Base-by-base conservation (phyloP, 2,888 invertebrate genomes). In the Chymomyza fuscimana region DNA sequence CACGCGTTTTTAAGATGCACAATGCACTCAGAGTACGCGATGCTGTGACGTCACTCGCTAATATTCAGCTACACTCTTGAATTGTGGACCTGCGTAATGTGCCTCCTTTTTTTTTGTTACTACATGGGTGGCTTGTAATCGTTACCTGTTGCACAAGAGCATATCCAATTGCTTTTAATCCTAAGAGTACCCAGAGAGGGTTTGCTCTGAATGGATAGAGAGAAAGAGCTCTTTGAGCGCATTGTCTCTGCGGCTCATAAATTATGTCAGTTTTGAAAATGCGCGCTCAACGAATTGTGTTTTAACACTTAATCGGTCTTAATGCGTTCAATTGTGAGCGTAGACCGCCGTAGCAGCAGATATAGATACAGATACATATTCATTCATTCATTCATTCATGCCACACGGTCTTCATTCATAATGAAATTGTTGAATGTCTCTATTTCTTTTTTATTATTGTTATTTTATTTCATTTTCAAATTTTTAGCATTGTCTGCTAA, bases 271-370 rank as follows among this genome's bases (percentile, higher is more conserved):
- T 59, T 25, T 46, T 32, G 32, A 25, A 58, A 77, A 74, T 76
- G 74, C 69, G 63, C 73, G 74, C 67, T 65, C 73, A 72, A 73
- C 75, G 78, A 82, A 85, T 80, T 72, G 82, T 73, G 74, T 83
- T 74, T 80, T 77, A 80, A 77, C 79, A 82, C 80, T 69, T 74
- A 87, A 87, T 82, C 82, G 71, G 68, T 74, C 77, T 67, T 81
- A 77, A 77, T 82, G 72, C 72, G 70, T 50, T 77, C 77, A 75
- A 84, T 82, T 82, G 86, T 87, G 86, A 79, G 87, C 84, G 80
- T 83, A 78, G 54, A 56, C 51, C n/a, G 66, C 62, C 72, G 59
- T 25, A 59, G 36, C 36, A 36, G 19, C n/a, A 61, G 16, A 5
- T 36, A 61, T 16, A 36, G 62, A 19, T 32, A 32, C 32, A 32